These are phyloP conservation scores for Lordiphosa mommai DNA, from an alignment of 1,140 invertebrate genomes.

Conservation along the genomic window DNA sequence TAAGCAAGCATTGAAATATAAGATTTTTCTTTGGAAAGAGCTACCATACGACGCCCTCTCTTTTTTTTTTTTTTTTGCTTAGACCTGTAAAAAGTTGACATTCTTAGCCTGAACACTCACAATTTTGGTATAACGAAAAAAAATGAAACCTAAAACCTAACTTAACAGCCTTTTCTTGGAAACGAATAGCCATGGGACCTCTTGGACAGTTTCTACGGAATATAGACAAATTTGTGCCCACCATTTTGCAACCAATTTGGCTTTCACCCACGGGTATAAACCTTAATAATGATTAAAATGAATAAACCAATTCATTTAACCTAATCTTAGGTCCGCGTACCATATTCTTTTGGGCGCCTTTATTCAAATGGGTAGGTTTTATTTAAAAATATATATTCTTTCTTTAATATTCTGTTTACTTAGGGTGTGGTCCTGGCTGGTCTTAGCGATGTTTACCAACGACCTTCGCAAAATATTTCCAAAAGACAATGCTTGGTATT, in stretches of 20 bases:
- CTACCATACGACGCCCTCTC: no score
- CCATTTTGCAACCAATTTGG: slow-evolving; percentile 1
- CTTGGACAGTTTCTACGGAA: not conserved
- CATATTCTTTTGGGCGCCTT: slow-evolving; percentile 16
- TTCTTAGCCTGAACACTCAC: no score
- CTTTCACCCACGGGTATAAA: slow-evolving; percentile 12
- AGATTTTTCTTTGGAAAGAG: no score
- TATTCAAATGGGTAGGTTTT: slow-evolving; percentile 18
- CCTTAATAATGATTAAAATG: not conserved
- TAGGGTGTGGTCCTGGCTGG: slow-evolving; percentile 14
- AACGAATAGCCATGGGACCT: slow-evolving; percentile 3
- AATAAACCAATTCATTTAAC: not conserved
- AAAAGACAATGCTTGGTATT: slow-evolving; percentile 5
- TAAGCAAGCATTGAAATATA: no score
- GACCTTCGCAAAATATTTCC: slow-evolving; percentile 10
- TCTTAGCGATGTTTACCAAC: not conserved
- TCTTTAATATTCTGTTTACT: not conserved
- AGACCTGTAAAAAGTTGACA: no score
- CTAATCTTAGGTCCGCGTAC: slow-evolving; percentile 5
- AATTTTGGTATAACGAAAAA: no score
- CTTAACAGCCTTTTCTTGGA: not conserved
- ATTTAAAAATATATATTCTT: not conserved
- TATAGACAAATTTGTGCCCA: slow-evolving; percentile 1
- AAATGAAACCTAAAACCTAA: no score
- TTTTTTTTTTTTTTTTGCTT: no score